Base-by-base conservation (phyloP, 2,113 vertebrate genomes). In the Muscicapa adusta region DNA sequence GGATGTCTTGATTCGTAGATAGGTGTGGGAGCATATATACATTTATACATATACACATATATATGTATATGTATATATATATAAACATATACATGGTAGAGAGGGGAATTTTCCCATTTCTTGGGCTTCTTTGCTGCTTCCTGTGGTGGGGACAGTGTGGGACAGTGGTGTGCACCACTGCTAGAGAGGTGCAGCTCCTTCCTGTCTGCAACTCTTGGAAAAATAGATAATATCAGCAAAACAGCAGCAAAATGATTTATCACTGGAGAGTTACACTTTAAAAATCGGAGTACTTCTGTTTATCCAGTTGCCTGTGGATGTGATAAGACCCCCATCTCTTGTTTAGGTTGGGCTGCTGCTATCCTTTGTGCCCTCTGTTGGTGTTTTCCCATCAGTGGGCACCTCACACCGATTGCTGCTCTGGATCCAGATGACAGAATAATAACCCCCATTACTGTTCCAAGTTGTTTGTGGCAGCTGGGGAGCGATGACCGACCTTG, bases 371-470 rank as follows among this genome's bases (percentile, higher is more conserved):
- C 89, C 88, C 60, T 91, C n/a, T 91, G 60, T 95, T 96, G 96
- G 95, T 97, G 75, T 97, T 99, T 98, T 97, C 89, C 74, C 61
- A 85, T 98, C 95, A 95, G 96, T 98, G 91, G 86, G 94, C 97
- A 97, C 96, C 95, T 98, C 86, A 68, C 94, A 94, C 96, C 83
- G 96, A 98, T 98, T 97, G 97, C 97, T 97, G 94, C 94, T 96
- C 77, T 97, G 96, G 95, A 97, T 96, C 96, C 97, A 97, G 96
- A 97, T 97, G 98, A 98, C 97, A 98, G 97, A 97, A 98, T 98
- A 98, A 97, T 98, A 97, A 96, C 65, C 78, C 97, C 85, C 94
- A 93, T 98, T 98, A 97, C 96, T 97, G 97, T 97, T 97, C 97
- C 93, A 98, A 98, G 96, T 96, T 97, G 93, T 97, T 97, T 89